A percentile compares a stretch with the other conserved stretches of the same genome.
Conservation (phyloP, 2,888 invertebrate genomes). For the Eumacrocentrus americanus region DNA sequence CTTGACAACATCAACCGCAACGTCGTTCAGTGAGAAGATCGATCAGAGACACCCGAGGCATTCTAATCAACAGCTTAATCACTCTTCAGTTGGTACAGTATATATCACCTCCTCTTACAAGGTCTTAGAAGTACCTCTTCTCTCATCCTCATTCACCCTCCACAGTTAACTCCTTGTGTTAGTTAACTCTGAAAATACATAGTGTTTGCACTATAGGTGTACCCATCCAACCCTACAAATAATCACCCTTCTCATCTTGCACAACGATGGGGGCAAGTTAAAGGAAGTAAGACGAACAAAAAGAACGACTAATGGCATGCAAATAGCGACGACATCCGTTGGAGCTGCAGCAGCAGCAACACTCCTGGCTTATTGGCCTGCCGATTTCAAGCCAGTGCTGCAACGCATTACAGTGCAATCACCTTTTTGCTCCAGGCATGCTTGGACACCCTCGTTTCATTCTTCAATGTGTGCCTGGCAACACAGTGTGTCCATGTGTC, state of each 20-base stretch:
- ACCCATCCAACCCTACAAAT: neutral
- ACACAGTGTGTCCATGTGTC: constrained; percentile 1
- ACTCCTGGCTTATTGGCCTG: constrained; percentile 7
- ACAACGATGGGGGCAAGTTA: neutral
- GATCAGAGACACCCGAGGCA: constrained; percentile 23
- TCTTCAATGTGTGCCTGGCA: constrained; percentile 4
- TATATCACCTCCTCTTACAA: neutral
- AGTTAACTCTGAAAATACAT: neutral
- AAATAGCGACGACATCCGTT: constrained; percentile 18
- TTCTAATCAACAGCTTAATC: constrained; percentile 26
- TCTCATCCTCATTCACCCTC: constrained; percentile 11
- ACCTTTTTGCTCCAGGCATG: constrained; percentile 16
- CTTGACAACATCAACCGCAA: constrained; percentile 11
- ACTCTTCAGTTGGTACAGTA: neutral
- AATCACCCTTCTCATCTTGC: neutral
- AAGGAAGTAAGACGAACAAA: constrained; percentile 4
- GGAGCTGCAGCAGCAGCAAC: neutral
- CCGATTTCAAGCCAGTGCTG: constrained; percentile 6
- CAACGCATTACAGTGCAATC: constrained; percentile 18
- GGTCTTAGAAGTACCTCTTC: neutral
- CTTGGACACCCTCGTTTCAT: constrained; percentile 28
- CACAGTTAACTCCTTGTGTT: neutral
- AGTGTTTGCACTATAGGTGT: too few relatives aligned
- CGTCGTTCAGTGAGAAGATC: constrained; percentile 3
- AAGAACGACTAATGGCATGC: constrained; percentile 21